phyloP scores from a whole-genome alignment of 1,140 invertebrate genomes.

The Yoshiicerus persimilis region DNA sequence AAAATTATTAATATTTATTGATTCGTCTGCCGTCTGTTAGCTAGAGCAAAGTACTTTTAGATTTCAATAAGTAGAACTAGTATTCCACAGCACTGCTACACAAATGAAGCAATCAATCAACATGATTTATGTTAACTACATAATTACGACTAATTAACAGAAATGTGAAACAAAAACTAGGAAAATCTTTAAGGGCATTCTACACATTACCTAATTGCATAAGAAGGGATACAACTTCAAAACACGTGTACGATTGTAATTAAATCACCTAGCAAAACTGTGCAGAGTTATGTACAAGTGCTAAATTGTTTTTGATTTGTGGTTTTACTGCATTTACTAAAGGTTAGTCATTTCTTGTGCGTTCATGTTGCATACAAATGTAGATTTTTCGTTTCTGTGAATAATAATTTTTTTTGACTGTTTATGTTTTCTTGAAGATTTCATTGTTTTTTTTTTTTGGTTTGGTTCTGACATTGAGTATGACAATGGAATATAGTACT shows the following conservation, averaged over 20 bases:
- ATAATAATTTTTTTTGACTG: too few species aligned
- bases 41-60: too few species aligned
- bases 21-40: not conserved
- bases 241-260: not conserved
- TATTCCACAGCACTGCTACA: too few species aligned
- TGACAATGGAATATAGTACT: not conserved
- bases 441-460: too few species aligned
- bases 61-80: too few species aligned
- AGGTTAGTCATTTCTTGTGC: not conserved
- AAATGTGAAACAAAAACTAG: too few species aligned
- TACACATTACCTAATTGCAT: not conserved
- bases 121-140: not conserved
- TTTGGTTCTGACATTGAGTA: not conserved
- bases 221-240: not conserved
- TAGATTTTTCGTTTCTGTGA: not conserved
- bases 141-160: not conserved
- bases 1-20: too few species aligned
- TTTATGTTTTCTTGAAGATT: not conserved
- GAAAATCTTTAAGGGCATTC: not conserved
- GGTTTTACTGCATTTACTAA: not conserved
- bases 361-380: not conserved
- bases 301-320: not conserved
- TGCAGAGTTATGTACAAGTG: not conserved
- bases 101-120: not conserved
- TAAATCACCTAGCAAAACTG: not conserved